Base-by-base conservation (phyloP, 2,888 invertebrate genomes). In the Sylvicola fuscatus region DNA sequence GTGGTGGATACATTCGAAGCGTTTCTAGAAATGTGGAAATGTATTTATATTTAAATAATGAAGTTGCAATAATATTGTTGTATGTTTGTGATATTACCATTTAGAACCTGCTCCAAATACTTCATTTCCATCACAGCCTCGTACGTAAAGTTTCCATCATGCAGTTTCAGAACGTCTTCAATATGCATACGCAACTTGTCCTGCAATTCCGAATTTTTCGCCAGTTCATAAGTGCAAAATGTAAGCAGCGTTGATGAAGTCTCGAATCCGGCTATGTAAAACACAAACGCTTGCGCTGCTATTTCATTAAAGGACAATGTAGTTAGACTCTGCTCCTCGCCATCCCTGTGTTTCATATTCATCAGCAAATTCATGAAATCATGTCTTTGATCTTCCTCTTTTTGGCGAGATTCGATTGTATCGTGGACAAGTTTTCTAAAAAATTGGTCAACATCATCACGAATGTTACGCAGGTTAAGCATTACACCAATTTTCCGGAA, bases 241-340 rank as follows among this genome's bases (percentile, higher is more conserved):
- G 58, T 55, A 45, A 64, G 50, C 3, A 59, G 58, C n/a, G 60
- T 55, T 11, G 58, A 53, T 7, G 65, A 65, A 1, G 68, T 65
- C 47, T 68, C 68, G 38, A 60, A 66, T 2, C 68, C 68, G 21
- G 65, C 68, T 1, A 50, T 38, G 38, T 65, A 64, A 42, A 72
- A 68, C 1, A 64, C 46, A 21, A 65, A 56, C 3, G 66, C 62
- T 38, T 72, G 68, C 0, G 67, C 60, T 0, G 62, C 56, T 4
- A 70, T 42, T 27, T 68, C 46, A 3, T 62, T 54, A 10, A 21
- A 21, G 5, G 21, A 21, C 21, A 21, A 21, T 8, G 21, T 21
- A 6, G 21, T 21, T 8, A 21, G 4, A 8, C 21, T 21, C 21
- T 4, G 5, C 21, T 29, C 29, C 29, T 29, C 29, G 14, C 14